Percentiles rank a stretch among this genome's conserved stretches.
phyloP scores from a whole-genome alignment of 2,797 vertebrate species.

The Anisognathus igniventris region DNA sequence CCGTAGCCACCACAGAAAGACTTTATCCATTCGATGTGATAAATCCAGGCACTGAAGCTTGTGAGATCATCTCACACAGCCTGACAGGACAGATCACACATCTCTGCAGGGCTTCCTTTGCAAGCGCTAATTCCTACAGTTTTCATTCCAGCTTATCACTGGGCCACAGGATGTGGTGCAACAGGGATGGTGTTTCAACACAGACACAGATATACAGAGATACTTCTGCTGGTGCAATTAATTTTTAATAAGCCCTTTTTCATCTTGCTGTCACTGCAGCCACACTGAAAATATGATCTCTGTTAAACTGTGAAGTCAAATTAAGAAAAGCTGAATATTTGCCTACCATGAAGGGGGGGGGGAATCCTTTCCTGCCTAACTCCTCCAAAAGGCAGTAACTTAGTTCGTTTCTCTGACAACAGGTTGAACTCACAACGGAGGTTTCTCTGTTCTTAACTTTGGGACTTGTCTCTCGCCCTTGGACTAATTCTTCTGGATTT shows the following conservation, averaged over 20 bases:
- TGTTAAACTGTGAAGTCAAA: background rate
- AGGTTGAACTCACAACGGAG: background rate
- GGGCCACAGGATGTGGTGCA: background rate
- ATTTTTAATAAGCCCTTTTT: background rate
- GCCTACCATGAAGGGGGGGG: background rate
- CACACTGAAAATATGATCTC: background rate
- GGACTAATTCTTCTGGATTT: constrained; percentile 31
- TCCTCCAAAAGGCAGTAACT: background rate
- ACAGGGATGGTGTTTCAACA: background rate
- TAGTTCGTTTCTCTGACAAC: background rate
- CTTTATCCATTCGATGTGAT: background rate
- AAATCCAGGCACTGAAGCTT: background rate
- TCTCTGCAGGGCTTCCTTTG: background rate
- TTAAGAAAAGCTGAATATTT: background rate
- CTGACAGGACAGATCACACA: background rate
- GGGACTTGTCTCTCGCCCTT: background rate
- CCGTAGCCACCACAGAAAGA: background rate
- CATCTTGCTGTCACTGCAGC: background rate
- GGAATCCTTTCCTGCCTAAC: background rate
- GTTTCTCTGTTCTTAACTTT: background rate
- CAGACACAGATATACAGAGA: background rate
- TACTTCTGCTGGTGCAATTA: background rate
- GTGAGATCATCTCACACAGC: background rate
- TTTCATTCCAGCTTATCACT: background rate
- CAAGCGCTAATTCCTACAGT: background rate